Base-by-base conservation (phyloP, 2,797 vertebrate genomes). In the Enteromius paludinosus region DNA sequence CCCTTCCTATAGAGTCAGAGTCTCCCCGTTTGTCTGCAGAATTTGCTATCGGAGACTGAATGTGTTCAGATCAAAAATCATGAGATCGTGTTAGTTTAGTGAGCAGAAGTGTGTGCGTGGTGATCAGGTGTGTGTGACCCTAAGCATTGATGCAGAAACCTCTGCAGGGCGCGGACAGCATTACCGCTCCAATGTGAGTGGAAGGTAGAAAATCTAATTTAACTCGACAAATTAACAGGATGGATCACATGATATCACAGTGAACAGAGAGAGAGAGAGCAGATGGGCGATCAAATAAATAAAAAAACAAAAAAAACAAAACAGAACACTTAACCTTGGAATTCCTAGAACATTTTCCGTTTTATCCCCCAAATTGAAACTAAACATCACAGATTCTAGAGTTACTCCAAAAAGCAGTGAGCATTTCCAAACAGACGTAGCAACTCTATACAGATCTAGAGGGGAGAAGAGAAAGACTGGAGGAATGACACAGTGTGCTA, bases 41-140 rank as follows among this genome's bases (percentile, higher is more conserved):
- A 62, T 83, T 81, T 75, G 64, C 74, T 71, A 81, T 62, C 69
- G 56, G 83, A 83, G 76, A 76, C 79, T 56, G 66, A 82, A 72
- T 81, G 61, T 59, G 65, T 79, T 70, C 10, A 84, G 84, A 82
- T 83, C 81, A 79, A 85, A 85, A 86, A 88, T 75, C 83, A 88
- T 78, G 83, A 84, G 85, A 83, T 66, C 1, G 71, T 61, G 87
- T 88, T 88, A 88, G 87, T 88, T 86, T 62, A 65, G 87, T 85
- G 85, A 83, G 74, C 78, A 83, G 80, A 85, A 83, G 85, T 88
- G 87, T 88, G 78, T 75, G 87, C 78, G 33, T 61, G 80, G 69
- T 84, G 86, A 88, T 82, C 77, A 85, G 70, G 78, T 79, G 86
- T 83, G 79, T 81, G 85, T 80, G 84, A 73, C 79, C 17, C 65